phyloP scores from a whole-genome alignment of 2,888 invertebrate genomes.

The Pherbina coryleti region DNA sequence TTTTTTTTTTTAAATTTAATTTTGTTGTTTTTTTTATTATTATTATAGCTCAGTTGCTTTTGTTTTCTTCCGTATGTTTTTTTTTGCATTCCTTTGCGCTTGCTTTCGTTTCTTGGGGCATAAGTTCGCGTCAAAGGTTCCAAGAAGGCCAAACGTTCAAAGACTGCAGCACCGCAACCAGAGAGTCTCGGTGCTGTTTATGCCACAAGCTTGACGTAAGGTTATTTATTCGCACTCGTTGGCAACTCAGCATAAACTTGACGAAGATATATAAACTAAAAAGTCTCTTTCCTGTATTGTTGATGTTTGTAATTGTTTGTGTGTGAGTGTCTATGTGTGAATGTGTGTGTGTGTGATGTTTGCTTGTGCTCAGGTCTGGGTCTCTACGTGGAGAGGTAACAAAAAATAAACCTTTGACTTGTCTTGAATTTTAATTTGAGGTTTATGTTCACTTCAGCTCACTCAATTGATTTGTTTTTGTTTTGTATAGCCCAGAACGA shows the following conservation, averaged over 20 bases:
- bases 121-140: constrained; percentile 66
- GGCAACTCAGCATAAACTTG: constrained; percentile 25
- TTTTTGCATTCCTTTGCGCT: constrained; percentile 16
- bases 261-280: constrained; percentile 18
- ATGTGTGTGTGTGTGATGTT: constrained; percentile 11
- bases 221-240: constrained; percentile 35
- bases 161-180: constrained; percentile 36
- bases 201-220: constrained; percentile 7
- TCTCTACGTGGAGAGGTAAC: constrained; percentile 4
- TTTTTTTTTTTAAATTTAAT: constrained; percentile 32
- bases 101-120: constrained; percentile 52
- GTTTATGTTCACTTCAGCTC: constrained; percentile 46
- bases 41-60: constrained; percentile 35
- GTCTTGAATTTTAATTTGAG: constrained; percentile 63
- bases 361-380: neutral
- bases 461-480: constrained; percentile 20
- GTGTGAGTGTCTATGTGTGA: constrained; percentile 5
- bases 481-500: neutral
- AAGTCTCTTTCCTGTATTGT: neutral
- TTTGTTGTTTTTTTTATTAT: constrained; percentile 8
- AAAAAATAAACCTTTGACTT: constrained; percentile 52
- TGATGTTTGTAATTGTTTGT: neutral
- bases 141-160: constrained; percentile 48
- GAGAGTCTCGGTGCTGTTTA: neutral
- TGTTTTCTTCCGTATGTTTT: neutral